phyloP scores from a whole-genome alignment of 2,888 invertebrate genomes.

The Pseudococcus viburni region DNA sequence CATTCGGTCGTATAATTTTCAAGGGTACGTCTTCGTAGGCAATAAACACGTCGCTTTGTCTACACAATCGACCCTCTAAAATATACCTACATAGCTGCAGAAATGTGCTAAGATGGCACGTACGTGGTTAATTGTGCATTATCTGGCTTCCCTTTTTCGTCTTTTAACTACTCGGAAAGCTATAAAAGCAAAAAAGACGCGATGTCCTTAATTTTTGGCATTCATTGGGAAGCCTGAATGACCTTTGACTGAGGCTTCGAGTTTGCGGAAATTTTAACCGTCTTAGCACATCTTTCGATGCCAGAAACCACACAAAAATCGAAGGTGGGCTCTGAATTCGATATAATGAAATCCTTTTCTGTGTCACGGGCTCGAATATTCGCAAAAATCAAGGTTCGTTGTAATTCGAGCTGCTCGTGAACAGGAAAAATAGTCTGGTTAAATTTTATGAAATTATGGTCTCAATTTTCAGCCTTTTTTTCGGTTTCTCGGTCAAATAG shows the following conservation, averaged over 20 bases:
- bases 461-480: no score
- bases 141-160: background rate
- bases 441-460: no score
- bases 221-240: background rate
- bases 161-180: background rate
- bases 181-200: background rate
- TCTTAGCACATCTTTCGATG: background rate
- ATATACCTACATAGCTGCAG: no score
- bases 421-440: no score
- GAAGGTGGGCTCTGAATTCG: background rate
- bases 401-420: no score
- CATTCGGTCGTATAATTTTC: conserved; percentile 34
- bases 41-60: background rate
- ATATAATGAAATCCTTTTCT: no score
- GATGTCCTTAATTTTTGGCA: conserved; percentile 1
- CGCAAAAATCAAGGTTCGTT: no score
- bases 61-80: background rate
- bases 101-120: background rate
- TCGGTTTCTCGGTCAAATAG: no score
- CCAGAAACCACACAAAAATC: background rate
- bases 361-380: no score
- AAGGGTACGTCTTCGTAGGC: background rate
- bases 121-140: background rate
- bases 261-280: background rate
- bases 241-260: background rate